Evolutionary conservation across 2,113 vertebrate species (phyloP).

Genomic region (Mobula birostris): DNA sequence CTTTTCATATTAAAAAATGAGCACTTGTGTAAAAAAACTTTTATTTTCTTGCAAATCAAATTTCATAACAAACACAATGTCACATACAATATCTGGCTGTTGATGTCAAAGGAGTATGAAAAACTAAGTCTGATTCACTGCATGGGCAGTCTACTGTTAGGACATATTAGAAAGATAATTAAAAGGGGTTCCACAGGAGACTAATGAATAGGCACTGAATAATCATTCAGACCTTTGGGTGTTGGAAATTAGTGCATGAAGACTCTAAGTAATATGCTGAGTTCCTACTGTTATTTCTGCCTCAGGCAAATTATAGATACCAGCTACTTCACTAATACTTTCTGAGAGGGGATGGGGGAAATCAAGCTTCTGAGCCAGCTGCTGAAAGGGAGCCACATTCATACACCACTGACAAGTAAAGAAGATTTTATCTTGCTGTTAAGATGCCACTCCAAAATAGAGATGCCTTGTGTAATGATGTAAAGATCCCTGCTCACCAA

Average conservation of each 20-base stretch:
- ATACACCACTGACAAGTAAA: too few species aligned
- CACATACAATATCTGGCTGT: neutral
- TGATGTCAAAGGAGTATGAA: neutral
- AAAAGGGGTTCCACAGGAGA: neutral
- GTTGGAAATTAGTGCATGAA: neutral
- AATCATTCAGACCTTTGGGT: neutral
- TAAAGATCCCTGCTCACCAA: too few species aligned
- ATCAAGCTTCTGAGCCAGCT: too few species aligned
- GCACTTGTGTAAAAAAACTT: neutral
- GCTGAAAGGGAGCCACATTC: too few species aligned
- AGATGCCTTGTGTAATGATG: too few species aligned
- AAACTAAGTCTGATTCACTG: neutral
- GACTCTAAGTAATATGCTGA: neutral
- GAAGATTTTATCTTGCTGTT: too few species aligned
- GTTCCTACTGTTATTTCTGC: neutral
- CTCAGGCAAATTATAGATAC: neutral
- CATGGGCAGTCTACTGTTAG: neutral
- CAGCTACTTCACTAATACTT: neutral
- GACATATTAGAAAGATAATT: neutral
- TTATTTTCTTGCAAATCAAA: neutral
- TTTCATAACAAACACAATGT: neutral
- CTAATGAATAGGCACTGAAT: neutral
- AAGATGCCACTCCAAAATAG: too few species aligned
- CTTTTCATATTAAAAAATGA: neutral
- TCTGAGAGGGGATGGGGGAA: neutral